Conservation (phyloP, 2,113 vertebrate species). For the Eubucco bourcierii region DNA sequence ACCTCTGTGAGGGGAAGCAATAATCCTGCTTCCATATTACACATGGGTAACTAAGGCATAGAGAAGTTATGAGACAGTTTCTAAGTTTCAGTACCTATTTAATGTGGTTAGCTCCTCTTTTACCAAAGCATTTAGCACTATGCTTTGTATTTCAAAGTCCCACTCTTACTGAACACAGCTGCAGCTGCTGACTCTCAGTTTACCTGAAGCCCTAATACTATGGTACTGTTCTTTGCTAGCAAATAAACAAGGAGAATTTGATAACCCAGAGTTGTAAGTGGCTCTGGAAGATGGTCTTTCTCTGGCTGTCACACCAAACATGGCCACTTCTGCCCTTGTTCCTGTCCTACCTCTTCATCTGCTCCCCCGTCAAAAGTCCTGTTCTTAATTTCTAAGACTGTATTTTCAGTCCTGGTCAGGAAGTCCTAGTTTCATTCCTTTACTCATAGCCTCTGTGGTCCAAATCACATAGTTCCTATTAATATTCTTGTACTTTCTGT, state of each 20-base stretch:
- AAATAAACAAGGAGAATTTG: neutral
- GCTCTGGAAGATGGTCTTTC: neutral
- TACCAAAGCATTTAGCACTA: neutral
- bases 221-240: neutral
- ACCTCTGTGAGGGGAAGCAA: neutral
- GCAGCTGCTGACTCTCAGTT: neutral
- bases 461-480: neutral
- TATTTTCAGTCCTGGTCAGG: neutral
- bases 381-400: neutral
- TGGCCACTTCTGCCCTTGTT: neutral
- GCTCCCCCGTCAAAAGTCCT: neutral
- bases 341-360: neutral
- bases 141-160: neutral
- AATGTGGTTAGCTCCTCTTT: neutral
- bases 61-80: neutral
- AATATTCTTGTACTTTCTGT: neutral
- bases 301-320: neutral
- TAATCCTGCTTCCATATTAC: neutral
- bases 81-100: neutral
- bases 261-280: rapidly evolving
- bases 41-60: neutral
- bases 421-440: neutral
- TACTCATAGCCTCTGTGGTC: neutral
- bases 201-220: neutral
- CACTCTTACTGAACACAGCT: neutral